These are phyloP conservation scores for Dryocosmus kuriphilus DNA, from an alignment of 2,888 invertebrate species.

Conservation along the genomic window DNA sequence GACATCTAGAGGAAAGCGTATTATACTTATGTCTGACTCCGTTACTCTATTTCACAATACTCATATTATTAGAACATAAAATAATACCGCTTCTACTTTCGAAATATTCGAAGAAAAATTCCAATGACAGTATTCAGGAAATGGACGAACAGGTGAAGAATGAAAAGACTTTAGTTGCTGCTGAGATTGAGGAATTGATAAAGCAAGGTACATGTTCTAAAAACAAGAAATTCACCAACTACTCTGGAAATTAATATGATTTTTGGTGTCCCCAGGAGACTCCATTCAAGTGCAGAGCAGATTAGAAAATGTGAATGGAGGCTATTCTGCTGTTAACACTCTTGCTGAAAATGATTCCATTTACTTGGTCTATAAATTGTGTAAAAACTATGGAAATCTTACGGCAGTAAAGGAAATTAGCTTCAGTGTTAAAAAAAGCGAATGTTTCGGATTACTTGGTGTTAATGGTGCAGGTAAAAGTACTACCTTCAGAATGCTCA, in stretches of 20 bases:
- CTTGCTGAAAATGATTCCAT: constrained; percentile 58
- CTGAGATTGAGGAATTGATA: constrained; percentile 63
- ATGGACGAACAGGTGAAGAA: constrained; percentile 70
- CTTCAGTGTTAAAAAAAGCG: constrained; percentile 84
- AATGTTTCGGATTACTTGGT: constrained; percentile 90
- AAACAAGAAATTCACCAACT: background rate
- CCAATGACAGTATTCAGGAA: constrained; percentile 59
- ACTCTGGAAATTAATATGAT: background rate
- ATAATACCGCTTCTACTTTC: constrained; percentile 70
- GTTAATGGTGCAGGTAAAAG: constrained; percentile 94
- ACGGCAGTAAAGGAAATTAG: constrained; percentile 89
- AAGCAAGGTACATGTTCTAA: constrained; percentile 54
- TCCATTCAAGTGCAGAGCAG: constrained; percentile 36
- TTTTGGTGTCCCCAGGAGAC: constrained; percentile 11
- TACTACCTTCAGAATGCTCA: constrained; percentile 93
- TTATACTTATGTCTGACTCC: constrained; percentile 63
- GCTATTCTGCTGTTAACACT: constrained; percentile 54
- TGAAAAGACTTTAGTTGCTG: constrained; percentile 67
- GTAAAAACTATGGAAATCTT: constrained; percentile 87
- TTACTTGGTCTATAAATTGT: constrained; percentile 82
- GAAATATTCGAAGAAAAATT: constrained; percentile 45
- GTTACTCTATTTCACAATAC: constrained; percentile 80
- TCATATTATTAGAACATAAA: constrained; percentile 83
- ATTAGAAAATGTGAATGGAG: constrained; percentile 37
- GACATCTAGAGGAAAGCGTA: constrained; percentile 62